Base-by-base conservation (phyloP, 2,113 vertebrate species). In the Lamprotornis superbus region DNA sequence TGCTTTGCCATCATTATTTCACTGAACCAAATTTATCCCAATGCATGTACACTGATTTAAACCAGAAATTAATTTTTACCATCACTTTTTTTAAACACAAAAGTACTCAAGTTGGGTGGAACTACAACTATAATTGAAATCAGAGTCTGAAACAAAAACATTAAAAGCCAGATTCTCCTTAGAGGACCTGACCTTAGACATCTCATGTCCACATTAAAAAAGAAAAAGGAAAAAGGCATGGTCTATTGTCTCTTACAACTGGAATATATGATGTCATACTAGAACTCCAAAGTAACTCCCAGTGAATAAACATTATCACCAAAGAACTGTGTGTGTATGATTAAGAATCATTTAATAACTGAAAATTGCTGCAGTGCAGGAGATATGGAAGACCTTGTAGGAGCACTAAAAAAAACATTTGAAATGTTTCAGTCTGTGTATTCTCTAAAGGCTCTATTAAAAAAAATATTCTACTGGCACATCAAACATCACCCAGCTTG, bases 131-230 rank as follows among this genome's bases (percentile, higher is more conserved):
- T 92, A 94, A 92, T 71, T 94, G 52, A 40, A 92, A 70, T 95
- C 89, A 87, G 69, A 92, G 47, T 77, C 79, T 93, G 76, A 88
- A 90, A 90, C 46, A 83, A 94, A 87, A 91, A 28, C 83, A 76
- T 77, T 42, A 79, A 76, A 96, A 44, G 19, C 35, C 33, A 71
- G 53, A 71, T 49, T 84, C 52, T 89, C 60, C 56, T 87, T 74
- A 67, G 64, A 94, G 61, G 42, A 89, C 73, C 83, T 84, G 89
- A 69, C 52, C 49, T 63, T 78, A 56, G 83, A 82, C 52, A 79
- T 91, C 60, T 77, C 75, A 39, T 60, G 30, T 71, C 89, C 82
- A 76, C 74, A 73, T 84, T 24, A 50, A 71, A 87, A 87, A 77
- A 55, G 33, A 59, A 8, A 33, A 89, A 70, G 86, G 56, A 49